A percentile compares a stretch with the other conserved stretches of the same genome.
These are phyloP conservation scores for Brachyhypopomus gauderio DNA, from an alignment of 2,113 vertebrate genomes.

Conservation along the genomic window DNA sequence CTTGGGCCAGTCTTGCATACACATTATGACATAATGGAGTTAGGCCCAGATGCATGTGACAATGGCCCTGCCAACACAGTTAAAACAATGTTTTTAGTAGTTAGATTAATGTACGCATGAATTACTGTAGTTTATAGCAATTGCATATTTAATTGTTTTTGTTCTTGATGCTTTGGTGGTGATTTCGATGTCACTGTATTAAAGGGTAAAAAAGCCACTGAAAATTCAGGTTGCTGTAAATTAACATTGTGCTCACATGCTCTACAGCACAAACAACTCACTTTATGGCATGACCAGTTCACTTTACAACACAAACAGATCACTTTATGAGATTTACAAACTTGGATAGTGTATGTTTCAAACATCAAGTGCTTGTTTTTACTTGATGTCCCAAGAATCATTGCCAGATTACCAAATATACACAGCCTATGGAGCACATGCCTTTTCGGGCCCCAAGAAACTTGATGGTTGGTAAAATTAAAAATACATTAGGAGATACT, in stretches of 20 bases:
- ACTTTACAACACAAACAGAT: background rate
- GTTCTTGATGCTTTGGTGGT: no score
- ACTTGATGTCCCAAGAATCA: background rate
- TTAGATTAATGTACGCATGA: constrained; percentile 19
- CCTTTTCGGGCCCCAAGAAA: no score
- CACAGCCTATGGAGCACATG: no score
- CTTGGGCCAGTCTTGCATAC: background rate
- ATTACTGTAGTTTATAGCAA: background rate
- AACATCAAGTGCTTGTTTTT: constrained; percentile 26
- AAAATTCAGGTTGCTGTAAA: background rate
- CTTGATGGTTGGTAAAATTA: no score
- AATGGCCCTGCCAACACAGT: background rate
- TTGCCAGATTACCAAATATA: background rate
- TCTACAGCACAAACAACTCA: background rate
- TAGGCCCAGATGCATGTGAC: constrained; percentile 29
- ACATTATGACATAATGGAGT: background rate
- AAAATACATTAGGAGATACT: no score
- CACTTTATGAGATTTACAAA: background rate
- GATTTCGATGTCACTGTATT: no score
- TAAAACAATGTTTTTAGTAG: background rate
- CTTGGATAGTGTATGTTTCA: background rate
- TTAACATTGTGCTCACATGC: background rate
- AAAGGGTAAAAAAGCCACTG: no score
- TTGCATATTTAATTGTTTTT: no score
- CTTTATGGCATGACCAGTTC: background rate